phyloP scores from a whole-genome alignment of 30 jellyfish, hydroid and myxozoan genomes.

The Turritopsis rubra region DNA sequence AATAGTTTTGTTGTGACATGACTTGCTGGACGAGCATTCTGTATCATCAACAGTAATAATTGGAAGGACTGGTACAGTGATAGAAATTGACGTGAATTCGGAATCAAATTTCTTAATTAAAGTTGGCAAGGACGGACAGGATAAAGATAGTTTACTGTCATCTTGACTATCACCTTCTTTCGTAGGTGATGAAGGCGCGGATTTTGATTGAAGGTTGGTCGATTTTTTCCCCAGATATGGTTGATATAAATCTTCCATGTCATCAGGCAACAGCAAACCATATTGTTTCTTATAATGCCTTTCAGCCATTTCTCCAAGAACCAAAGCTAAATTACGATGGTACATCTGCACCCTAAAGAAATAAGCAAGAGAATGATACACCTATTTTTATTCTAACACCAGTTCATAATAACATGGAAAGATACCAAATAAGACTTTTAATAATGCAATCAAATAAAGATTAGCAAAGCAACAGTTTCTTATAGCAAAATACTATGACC shows the following conservation, averaged over 20 bases:
- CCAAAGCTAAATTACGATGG: background rate
- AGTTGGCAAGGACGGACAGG: conserved; percentile 11
- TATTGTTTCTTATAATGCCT: conserved; percentile 15
- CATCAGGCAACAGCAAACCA: conserved; percentile 19
- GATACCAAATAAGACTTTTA: too few relatives aligned
- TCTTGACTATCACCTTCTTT: background rate
- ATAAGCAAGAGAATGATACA: too few relatives aligned
- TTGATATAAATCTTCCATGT: background rate
- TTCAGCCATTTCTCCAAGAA: conserved; percentile 25
- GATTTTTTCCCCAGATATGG: background rate
- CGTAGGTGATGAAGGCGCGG: conserved; percentile 8
- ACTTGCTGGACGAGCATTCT: background rate
- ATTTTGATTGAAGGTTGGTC: background rate
- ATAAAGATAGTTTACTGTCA: background rate
- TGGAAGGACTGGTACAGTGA: background rate
- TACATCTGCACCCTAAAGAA: conserved; percentile 1
- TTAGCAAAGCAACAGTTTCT: too few relatives aligned
- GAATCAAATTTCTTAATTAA: background rate
- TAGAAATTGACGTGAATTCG: background rate
- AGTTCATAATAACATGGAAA: too few relatives aligned
- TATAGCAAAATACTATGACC: too few relatives aligned
- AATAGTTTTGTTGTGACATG: too few relatives aligned
- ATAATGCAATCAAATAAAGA: too few relatives aligned
- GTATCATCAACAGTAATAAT: background rate
- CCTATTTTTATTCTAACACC: too few relatives aligned